Evolutionary conservation across 2,888 invertebrate genomes (phyloP).

Genomic region (Cataglyphis cursor): DNA sequence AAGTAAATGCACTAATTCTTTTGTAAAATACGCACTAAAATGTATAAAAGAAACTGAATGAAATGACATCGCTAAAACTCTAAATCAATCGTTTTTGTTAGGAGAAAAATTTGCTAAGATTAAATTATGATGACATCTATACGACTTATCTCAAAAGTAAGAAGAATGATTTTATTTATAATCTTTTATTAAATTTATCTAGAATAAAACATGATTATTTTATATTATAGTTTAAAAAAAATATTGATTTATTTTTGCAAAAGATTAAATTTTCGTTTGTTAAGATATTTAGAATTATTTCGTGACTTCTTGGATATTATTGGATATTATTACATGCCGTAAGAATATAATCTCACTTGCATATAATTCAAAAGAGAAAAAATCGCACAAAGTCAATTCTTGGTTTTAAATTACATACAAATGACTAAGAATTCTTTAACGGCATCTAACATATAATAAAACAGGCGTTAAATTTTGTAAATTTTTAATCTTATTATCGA

Average conservation of each 20-base stretch:
- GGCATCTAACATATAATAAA: neutral
- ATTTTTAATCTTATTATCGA: neutral
- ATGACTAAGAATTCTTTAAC: neutral
- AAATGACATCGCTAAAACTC: conserved; percentile 17
- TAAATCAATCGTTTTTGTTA: conserved; percentile 11
- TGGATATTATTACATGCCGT: no score
- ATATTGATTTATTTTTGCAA: neutral
- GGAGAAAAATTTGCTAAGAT: neutral
- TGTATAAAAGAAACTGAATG: conserved; percentile 1
- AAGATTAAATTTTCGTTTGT: neutral
- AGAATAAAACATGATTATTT: neutral
- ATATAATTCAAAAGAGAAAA: no score
- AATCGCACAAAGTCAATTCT: no score
- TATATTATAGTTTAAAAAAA: neutral
- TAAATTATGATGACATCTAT: neutral
- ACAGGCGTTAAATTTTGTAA: neutral
- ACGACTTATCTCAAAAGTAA: conserved; percentile 1
- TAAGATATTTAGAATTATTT: neutral
- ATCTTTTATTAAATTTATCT: neutral
- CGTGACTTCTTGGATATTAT: neutral
- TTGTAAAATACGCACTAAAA: conserved; percentile 44
- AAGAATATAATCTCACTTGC: no score
- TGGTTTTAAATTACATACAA: neutral
- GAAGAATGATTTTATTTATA: neutral
- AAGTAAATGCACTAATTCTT: conserved; percentile 28